These are phyloP conservation scores for Pluvialis apricaria DNA, from an alignment of 2,113 vertebrate genomes.

Conservation along the genomic window DNA sequence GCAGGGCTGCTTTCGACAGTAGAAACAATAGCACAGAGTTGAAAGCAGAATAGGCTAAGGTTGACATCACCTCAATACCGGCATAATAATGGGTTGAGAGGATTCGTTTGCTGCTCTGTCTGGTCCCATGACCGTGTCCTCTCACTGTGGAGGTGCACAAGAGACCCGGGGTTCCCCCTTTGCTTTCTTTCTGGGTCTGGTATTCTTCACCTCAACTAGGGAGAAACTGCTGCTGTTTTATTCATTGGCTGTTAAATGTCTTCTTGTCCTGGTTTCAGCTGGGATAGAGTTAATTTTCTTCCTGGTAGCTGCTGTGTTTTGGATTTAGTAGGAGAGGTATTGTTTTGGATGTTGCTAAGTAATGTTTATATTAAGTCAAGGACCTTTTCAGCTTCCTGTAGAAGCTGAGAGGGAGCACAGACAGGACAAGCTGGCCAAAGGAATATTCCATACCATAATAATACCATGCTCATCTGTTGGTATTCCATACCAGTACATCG, in stretches of 20 bases:
- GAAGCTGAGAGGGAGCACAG: no score
- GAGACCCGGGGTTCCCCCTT: background rate
- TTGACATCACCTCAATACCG: background rate
- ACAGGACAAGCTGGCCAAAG: no score
- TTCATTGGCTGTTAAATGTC: background rate
- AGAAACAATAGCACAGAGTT: background rate
- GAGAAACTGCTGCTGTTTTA: background rate
- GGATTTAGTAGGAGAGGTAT: no score
- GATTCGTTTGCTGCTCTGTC: background rate
- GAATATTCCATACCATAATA: no score
- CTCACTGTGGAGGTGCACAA: background rate
- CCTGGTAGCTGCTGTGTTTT: no score
- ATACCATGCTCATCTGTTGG: no score
- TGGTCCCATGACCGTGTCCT: rapidly evolving
- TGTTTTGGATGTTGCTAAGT: no score
- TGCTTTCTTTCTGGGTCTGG: background rate
- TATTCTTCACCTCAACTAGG: background rate
- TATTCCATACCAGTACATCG: no score
- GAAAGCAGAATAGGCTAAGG: background rate
- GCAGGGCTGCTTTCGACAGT: rapidly evolving
- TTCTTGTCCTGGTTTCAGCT: background rate
- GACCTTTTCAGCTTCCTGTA: no score
- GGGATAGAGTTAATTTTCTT: no score
- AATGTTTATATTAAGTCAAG: no score
- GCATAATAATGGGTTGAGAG: background rate